phyloP scores from a whole-genome alignment of 2,113 vertebrate species.

The Morphnarchus princeps region DNA sequence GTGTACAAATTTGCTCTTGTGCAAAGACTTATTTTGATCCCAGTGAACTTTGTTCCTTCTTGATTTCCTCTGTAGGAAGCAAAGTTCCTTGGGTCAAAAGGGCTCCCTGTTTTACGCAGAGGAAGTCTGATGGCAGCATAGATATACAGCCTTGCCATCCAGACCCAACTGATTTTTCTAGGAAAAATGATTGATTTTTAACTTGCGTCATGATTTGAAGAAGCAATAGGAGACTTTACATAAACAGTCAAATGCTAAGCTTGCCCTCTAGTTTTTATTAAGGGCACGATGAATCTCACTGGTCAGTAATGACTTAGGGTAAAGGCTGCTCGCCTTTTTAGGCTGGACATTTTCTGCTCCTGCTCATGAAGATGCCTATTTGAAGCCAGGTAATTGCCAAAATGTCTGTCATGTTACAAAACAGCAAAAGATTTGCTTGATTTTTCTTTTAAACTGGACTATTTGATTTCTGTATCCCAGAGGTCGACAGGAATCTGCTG shows the following conservation, averaged over 20 bases:
- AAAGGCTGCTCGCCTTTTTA: not conserved
- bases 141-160: not conserved
- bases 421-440: not conserved
- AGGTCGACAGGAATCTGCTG: not conserved
- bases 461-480: not conserved
- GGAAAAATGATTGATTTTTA: not conserved
- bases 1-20: not conserved
- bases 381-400: not conserved
- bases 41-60: not conserved
- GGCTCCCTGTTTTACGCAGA: not conserved
- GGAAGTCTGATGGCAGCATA: not conserved
- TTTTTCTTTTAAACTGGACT: not conserved
- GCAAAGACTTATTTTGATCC: not conserved
- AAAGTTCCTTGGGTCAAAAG: not conserved
- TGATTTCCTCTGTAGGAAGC: not conserved
- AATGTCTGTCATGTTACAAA: not conserved
- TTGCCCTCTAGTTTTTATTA: not conserved
- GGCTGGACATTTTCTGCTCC: accelerated
- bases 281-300: not conserved
- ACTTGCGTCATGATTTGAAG: not conserved
- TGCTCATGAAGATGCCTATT: not conserved
- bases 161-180: not conserved
- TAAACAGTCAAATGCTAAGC: not conserved
- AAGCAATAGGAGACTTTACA: not conserved
- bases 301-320: not conserved